Evolutionary conservation across 2,113 vertebrate species (phyloP), one percentile per base, ranked within the genome.

Genomic region (Perca schrenkii): DNA sequence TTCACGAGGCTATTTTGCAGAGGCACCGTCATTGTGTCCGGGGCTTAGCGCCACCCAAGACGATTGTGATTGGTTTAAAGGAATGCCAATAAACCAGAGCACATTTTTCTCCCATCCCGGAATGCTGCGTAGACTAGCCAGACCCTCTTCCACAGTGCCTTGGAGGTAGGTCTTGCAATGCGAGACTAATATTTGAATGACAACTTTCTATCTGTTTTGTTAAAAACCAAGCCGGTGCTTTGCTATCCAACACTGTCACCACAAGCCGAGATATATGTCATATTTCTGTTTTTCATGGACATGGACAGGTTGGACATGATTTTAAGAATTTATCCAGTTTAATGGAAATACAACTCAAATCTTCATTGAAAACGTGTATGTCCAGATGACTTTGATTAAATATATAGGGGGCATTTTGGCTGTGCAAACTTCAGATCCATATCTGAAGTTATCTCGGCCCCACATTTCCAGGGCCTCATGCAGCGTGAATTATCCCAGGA

Each of bases 401-500:
- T 15, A 68, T 50, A 43, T 15, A 52, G 11, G 13, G 6, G n/a
- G 2, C n/a, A 1, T 62, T 75, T 50, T 63, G 53, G 46, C 57
- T 8, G 2, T 2, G 46, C 47, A 62, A 57, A 60, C 19, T 12
- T 52, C n/a, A 19, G 72, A 72, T 57, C 58, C 25, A 34, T 50
- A 74, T 80, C 34, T 49, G 64, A 65, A 50, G 53, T 68, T 31
- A 52, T 72, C 79, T 84, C 43, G 5, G 16, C 22, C 43, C 50
- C 70, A 43, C 57, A 77, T 73, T 62, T 71, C 22, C 43, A n/a
- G 3, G 19, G 64, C 53, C 15, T 47, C 8, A 7, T 77, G 68
- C 47, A 5, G 74, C 58, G 14, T 40, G 72, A 81, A 78, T 90
- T 58, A 76, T 81, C 81, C 49, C 61, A 25, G 77, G 74, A 68